A percentile compares a stretch with the other conserved stretches of the same genome.
Conservation (phyloP, 2,797 vertebrate species). For the Mustela erminea region DNA sequence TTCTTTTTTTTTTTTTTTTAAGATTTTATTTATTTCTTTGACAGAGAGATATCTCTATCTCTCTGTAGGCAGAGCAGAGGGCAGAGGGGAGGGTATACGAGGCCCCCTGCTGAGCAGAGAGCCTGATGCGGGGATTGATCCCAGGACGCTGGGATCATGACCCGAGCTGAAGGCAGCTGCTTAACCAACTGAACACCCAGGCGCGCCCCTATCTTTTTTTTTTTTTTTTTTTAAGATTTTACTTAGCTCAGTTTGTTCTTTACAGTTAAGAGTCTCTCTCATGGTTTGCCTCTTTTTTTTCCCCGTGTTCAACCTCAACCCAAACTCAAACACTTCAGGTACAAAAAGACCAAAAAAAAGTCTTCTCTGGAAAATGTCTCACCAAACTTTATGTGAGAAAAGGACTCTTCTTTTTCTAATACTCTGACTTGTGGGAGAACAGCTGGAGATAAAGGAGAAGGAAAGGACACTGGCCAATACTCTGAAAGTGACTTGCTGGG, state of each 20-base stretch:
- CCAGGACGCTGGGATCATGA: too few species aligned
- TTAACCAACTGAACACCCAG: too few species aligned
- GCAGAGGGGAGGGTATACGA: too few species aligned
- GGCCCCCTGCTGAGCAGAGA: too few species aligned
- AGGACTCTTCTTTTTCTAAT: conserved; percentile 24
- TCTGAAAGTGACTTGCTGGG: neutral
- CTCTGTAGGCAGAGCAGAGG: too few species aligned
- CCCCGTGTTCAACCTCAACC: neutral
- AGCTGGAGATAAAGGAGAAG: neutral
- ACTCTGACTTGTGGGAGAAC: neutral
- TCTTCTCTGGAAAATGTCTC: neutral
- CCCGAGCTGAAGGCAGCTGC: too few species aligned
- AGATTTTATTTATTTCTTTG: too few species aligned
- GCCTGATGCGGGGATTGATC: too few species aligned
- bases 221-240: too few species aligned
- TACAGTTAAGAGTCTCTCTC: neutral
- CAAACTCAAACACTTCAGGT: neutral
- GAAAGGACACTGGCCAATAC: neutral
- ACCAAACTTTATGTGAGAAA: neutral
- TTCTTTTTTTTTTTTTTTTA: too few species aligned
- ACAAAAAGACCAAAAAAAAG: neutral
- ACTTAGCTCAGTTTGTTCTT: neutral
- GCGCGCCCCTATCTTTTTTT: neutral
- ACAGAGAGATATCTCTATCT: too few species aligned
- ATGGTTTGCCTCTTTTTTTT: neutral